A percentile compares a stretch with the other conserved stretches of the same genome.
Evolutionary conservation across 2,113 vertebrate genomes (phyloP).

Genomic region (Mungos mungo): DNA sequence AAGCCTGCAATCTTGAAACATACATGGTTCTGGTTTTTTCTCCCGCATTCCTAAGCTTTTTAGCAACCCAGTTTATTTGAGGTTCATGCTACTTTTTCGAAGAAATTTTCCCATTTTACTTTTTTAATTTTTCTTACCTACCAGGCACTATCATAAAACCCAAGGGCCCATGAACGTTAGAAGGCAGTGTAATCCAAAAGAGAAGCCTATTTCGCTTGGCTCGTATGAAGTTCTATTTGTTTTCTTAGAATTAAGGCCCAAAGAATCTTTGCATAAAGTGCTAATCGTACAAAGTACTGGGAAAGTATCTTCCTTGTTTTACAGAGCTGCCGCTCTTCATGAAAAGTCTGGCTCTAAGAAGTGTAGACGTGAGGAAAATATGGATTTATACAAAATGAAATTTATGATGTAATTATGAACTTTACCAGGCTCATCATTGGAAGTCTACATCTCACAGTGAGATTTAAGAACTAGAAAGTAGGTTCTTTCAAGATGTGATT

Average conservation of each 20-base stretch:
- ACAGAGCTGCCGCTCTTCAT: not conserved
- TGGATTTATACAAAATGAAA: not conserved
- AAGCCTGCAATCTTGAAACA: not conserved
- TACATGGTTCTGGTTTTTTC: not conserved
- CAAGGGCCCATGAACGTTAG: not conserved
- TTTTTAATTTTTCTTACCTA: not conserved
- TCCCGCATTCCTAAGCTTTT: not conserved
- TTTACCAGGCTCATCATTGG: not conserved
- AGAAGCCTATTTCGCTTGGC: not conserved
- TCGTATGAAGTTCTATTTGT: slow-evolving; percentile 9
- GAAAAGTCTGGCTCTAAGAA: not conserved
- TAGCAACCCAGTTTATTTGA: not conserved
- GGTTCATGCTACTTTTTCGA: not conserved
- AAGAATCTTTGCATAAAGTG: not conserved
- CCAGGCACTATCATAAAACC: not conserved
- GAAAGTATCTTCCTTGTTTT: not conserved
- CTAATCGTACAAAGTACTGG: not conserved
- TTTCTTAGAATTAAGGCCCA: slow-evolving; percentile 1
- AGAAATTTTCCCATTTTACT: not conserved
- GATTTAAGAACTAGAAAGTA: not conserved
- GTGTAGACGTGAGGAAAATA: not conserved
- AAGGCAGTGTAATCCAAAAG: not conserved
- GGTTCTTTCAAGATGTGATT: not conserved
- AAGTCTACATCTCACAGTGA: not conserved
- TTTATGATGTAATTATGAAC: not conserved